Evolutionary conservation across 2,113 vertebrate species (phyloP).

Genomic region (Mungos mungo): DNA sequence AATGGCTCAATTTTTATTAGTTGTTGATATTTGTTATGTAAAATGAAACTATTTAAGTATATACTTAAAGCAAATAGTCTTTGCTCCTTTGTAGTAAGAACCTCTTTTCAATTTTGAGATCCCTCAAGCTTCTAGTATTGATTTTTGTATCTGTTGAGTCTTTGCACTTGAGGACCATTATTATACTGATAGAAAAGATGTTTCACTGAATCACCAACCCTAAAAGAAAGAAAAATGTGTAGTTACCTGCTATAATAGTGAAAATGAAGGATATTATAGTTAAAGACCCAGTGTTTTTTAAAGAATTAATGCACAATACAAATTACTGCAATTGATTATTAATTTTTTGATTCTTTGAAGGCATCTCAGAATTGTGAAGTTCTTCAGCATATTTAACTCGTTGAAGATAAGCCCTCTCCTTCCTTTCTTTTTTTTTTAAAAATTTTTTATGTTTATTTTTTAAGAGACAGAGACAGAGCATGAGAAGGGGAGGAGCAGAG

Average conservation of each 20-base stretch:
- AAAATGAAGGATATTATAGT: not conserved
- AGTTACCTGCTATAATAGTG: not conserved
- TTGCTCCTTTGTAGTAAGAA: not conserved
- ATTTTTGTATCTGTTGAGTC: constrained; percentile 11
- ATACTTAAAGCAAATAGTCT: not conserved
- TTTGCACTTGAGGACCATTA: not conserved
- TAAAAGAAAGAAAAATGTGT: not conserved
- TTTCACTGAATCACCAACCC: not conserved
- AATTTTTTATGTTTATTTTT: too few species aligned
- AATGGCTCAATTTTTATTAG: not conserved
- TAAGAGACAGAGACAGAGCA: too few species aligned
- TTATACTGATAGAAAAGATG: not conserved
- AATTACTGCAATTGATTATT: not conserved
- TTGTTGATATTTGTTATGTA: not conserved
- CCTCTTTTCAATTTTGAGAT: not conserved
- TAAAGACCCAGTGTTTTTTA: not conserved
- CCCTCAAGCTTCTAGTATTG: not conserved
- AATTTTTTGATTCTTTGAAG: not conserved
- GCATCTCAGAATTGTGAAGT: not conserved
- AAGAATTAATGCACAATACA: not conserved
- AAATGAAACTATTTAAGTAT: not conserved
- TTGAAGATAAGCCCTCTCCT: not conserved
- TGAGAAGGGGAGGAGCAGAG: too few species aligned
- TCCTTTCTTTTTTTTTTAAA: not conserved
- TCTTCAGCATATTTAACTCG: not conserved